Evolutionary conservation across 2,797 vertebrate species (phyloP).

Genomic region (Acipenser oxyrinchus): DNA sequence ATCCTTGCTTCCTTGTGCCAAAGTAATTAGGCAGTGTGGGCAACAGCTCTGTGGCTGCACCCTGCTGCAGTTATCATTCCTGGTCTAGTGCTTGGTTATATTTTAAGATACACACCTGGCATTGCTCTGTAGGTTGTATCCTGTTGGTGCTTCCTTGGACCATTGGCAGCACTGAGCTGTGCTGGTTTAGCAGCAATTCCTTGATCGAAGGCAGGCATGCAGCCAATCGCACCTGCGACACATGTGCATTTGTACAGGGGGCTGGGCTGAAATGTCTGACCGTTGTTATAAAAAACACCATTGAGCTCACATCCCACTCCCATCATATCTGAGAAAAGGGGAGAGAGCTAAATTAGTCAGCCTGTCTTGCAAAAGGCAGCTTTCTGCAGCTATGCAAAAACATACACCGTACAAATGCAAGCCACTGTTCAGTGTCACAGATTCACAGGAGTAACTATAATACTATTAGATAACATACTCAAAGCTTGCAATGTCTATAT

Average conservation of each 20-base stretch:
- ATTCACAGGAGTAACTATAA: too few relatives aligned
- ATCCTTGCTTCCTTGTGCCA: constrained; percentile 10
- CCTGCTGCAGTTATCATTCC: constrained; percentile 25
- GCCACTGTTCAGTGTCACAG: too few relatives aligned
- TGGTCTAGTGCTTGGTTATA: constrained; percentile 15
- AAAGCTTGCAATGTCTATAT: too few relatives aligned
- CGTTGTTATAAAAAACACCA: constrained; percentile 75
- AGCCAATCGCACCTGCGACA: constrained; percentile 83
- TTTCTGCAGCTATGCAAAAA: too few relatives aligned
- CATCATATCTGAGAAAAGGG: constrained; percentile 65
- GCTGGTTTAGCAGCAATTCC: constrained; percentile 51
- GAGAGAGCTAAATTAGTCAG: not conserved
- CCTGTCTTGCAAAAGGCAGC: too few relatives aligned
- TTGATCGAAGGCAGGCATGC: constrained; percentile 72
- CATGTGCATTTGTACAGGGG: constrained; percentile 84
- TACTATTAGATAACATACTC: too few relatives aligned
- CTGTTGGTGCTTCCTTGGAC: constrained; percentile 55
- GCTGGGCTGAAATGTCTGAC: constrained; percentile 81
- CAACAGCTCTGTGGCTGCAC: constrained; percentile 1
- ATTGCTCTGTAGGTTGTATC: constrained; percentile 62
- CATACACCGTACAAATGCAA: too few relatives aligned
- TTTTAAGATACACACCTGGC: constrained; percentile 69
- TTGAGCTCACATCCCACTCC: constrained; percentile 89
- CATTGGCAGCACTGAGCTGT: constrained; percentile 39
- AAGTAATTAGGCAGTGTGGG: constrained; percentile 7